A percentile compares a stretch with the other conserved stretches of the same genome.
These are phyloP conservation scores for Bombycilla garrulus DNA, from an alignment of 2,113 vertebrate species.

Conservation along the genomic window DNA sequence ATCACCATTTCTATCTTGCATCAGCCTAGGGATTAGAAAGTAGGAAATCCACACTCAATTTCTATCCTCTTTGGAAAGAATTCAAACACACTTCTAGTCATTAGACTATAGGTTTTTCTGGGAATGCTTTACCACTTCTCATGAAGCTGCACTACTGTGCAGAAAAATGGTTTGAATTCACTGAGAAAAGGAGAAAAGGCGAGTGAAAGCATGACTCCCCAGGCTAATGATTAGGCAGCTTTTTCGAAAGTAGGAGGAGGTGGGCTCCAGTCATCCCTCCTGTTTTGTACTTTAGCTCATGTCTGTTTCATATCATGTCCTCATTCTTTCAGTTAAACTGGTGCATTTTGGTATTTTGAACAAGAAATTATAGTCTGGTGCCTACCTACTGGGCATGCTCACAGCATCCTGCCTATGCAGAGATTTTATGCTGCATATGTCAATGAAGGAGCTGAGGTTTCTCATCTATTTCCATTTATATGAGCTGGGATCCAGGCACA, in stretches of 20 bases:
- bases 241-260: not conserved
- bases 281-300: conserved; percentile 32
- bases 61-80: not conserved
- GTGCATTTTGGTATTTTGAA: conserved; percentile 35
- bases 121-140: not conserved
- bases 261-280: not conserved
- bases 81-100: conserved; percentile 32
- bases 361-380: not conserved
- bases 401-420: not conserved
- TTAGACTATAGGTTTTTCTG: conserved; percentile 35
- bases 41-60: not conserved
- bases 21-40: not conserved
- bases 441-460: conserved; percentile 17
- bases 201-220: not conserved
- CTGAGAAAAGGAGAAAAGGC: not conserved
- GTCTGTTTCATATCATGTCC: conserved; percentile 34
- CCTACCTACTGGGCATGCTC: not conserved
- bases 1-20: not conserved
- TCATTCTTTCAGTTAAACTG: not conserved
- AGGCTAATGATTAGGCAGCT: conserved; percentile 48
- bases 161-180: conserved; percentile 50
- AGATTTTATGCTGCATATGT: conserved; percentile 14
- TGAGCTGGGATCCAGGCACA: not conserved
- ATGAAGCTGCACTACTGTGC: conserved; percentile 40
- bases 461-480: conserved; percentile 10